phyloP scores from a whole-genome alignment of 2,797 vertebrate species.

The Cynodonichthys magdalenae region DNA sequence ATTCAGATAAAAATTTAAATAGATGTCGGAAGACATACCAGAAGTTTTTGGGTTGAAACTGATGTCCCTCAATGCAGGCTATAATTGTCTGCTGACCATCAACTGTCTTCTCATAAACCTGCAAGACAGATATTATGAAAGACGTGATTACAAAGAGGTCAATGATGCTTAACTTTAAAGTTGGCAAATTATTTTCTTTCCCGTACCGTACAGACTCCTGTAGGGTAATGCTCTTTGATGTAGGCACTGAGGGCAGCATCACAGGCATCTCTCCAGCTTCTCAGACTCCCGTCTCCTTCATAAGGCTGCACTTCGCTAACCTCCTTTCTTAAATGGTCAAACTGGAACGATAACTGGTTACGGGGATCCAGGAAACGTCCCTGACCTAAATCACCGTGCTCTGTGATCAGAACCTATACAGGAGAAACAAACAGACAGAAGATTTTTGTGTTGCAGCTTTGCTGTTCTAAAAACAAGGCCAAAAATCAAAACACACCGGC shows the following conservation, averaged over 20 bases:
- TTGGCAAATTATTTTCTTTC: neutral
- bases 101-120: conserved; percentile 98
- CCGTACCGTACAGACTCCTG: conserved; percentile 94
- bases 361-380: conserved; percentile 96
- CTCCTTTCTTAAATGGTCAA: conserved; percentile 97
- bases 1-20: conserved; percentile 4
- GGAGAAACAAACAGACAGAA: neutral
- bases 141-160: neutral
- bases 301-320: conserved; percentile 91
- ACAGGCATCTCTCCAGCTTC: conserved; percentile 92
- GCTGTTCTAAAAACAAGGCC: neutral
- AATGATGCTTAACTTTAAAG: neutral
- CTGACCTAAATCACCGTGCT: conserved; percentile 96
- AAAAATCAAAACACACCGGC: conserved; percentile 80
- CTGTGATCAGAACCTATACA: conserved; percentile 92
- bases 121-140: conserved; percentile 44
- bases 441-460: neutral
- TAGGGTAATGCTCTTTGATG: conserved; percentile 97
- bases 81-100: conserved; percentile 98
- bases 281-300: conserved; percentile 88
- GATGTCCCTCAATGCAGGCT: conserved; percentile 98
- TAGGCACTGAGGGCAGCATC: conserved; percentile 91
- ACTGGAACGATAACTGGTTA: conserved; percentile 92
- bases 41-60: conserved; percentile 99
- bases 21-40: conserved; percentile 81